A percentile compares a stretch with the other conserved stretches of the same genome.
These are phyloP conservation scores for Discoglossus pictus DNA, from an alignment of 2,797 vertebrate genomes.

Conservation along the genomic window DNA sequence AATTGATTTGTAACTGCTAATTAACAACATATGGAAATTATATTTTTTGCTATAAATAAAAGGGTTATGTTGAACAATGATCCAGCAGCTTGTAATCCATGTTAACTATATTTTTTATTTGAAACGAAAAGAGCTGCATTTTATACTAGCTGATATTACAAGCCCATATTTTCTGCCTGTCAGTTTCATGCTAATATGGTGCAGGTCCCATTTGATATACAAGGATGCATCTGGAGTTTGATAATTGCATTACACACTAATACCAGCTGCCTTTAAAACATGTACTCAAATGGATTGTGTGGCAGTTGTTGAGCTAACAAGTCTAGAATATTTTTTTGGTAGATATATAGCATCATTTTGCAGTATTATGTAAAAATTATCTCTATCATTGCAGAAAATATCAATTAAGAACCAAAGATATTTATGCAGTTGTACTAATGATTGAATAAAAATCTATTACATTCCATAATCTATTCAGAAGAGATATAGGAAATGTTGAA, in stretches of 20 bases:
- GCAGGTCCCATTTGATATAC: constrained; percentile 16
- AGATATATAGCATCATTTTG: too few species aligned
- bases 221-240: constrained; percentile 25
- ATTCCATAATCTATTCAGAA: too few species aligned
- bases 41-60: constrained; percentile 7
- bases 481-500: too few species aligned
- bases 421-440: too few species aligned
- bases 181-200: constrained; percentile 7
- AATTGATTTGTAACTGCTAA: neutral
- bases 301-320: too few species aligned
- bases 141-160: constrained; percentile 3
- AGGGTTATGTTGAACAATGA: neutral
- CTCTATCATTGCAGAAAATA: too few species aligned
- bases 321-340: too few species aligned
- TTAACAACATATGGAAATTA: constrained; percentile 17
- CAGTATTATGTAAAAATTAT: neutral
- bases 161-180: constrained; percentile 12
- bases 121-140: constrained; percentile 3
- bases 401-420: too few species aligned
- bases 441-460: too few species aligned
- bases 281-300: constrained; percentile 3
- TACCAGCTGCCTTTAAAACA: neutral
- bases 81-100: neutral
- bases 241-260: constrained; percentile 17
- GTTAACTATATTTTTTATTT: constrained; percentile 8